Evolutionary conservation across 2,113 vertebrate genomes (phyloP).

Genomic region (Numenius arquata): DNA sequence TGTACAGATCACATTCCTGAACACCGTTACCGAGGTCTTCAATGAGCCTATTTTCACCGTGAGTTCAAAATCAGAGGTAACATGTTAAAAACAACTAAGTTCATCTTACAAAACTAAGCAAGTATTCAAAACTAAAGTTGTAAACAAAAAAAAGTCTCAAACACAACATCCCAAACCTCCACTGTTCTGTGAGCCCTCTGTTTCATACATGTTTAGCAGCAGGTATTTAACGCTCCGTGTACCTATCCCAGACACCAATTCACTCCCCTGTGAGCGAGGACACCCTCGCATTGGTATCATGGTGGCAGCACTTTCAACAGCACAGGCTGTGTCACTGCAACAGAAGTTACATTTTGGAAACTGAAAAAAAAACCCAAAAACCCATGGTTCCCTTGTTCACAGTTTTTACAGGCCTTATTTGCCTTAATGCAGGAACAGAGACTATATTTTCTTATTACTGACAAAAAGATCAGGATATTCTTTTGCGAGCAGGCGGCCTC

Average conservation of each 20-base stretch:
- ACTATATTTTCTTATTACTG: not conserved
- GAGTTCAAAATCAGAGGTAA: not conserved
- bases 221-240: not conserved
- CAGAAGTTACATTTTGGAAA: not conserved
- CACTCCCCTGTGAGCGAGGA: not conserved
- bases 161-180: not conserved
- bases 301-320: not conserved
- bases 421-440: not conserved
- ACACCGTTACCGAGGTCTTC: not conserved
- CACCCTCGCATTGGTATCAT: fast-evolving
- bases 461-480: not conserved
- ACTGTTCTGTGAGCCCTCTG: not conserved
- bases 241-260: not conserved
- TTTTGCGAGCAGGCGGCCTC: not conserved
- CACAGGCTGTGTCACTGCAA: not conserved
- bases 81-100: not conserved
- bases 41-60: not conserved
- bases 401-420: not conserved
- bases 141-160: not conserved
- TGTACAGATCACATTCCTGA: not conserved
- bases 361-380: not conserved
- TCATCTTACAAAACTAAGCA: not conserved
- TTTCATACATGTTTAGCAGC: not conserved
- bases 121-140: not conserved
- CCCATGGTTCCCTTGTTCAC: not conserved